phyloP scores from a whole-genome alignment of 2,888 invertebrate species.

The Lepas anatifera region DNA sequence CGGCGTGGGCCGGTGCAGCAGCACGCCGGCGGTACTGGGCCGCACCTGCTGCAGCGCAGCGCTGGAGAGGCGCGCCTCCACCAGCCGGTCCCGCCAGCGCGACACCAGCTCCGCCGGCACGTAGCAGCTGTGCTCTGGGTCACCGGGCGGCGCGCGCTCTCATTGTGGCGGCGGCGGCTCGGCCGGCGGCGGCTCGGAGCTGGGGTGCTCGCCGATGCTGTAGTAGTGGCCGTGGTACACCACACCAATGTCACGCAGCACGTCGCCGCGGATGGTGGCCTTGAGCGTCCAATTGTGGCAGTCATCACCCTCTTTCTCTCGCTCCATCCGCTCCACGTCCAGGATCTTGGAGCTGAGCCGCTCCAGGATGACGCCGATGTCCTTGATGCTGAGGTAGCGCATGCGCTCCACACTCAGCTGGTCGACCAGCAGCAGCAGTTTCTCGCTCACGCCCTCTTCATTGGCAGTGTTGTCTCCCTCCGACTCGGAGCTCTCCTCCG shows the following conservation, averaged over 20 bases:
- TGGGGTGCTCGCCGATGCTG: not conserved
- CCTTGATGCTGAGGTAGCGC: constrained; percentile 82
- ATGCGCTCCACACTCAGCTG: constrained; percentile 86
- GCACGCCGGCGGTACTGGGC: not conserved
- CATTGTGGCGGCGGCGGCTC: not conserved
- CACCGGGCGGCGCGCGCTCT: too few species aligned
- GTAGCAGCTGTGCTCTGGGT: not conserved
- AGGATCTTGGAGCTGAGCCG: constrained; percentile 83
- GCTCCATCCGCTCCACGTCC: constrained; percentile 81
- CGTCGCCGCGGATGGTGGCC: constrained; percentile 84
- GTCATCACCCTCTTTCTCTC: constrained; percentile 84
- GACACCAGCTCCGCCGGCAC: not conserved
- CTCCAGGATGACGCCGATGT: constrained; percentile 87
- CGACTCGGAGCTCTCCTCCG: constrained; percentile 76
- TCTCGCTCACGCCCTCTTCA: constrained; percentile 74
- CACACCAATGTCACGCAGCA: constrained; percentile 77
- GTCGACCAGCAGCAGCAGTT: constrained; percentile 83
- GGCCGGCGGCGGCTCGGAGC: not conserved
- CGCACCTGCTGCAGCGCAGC: not conserved
- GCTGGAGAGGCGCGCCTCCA: not conserved
- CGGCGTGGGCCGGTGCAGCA: not conserved
- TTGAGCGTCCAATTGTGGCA: constrained; percentile 96
- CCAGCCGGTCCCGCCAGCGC: not conserved
- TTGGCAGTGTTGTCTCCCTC: constrained; percentile 67
- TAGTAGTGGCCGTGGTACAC: constrained; percentile 64